Base-by-base conservation (phyloP, 2,797 vertebrate species). In the Pterois miles region DNA sequence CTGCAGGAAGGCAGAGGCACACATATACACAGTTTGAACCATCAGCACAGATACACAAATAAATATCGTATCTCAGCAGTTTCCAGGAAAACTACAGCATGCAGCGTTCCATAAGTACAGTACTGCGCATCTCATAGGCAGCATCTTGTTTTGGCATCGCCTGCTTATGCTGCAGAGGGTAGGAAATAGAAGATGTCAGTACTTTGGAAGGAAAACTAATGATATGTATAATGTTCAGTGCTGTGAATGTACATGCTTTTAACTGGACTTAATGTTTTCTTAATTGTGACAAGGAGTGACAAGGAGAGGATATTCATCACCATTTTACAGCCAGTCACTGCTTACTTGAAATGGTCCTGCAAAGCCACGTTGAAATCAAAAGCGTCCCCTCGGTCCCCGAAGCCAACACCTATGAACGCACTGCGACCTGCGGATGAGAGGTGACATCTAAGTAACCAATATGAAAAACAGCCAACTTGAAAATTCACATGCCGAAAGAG, bases 321-420 rank as follows among this genome's bases (percentile, higher is more conserved):
- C 14, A 23, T 36, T 11, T 52, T 3, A 31, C 1, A 8, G 14
- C 1, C 4, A 4, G 4, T 43, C 31, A 4, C 38, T 71, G 92
- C 96, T 96, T 92, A 98, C 98, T 98, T 98, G 94, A 99, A 99
- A 85, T 99, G 98, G 91, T 99, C 98, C 92, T 99, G 98, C 84
- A 99, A 91, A 76, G 97, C 91, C 72, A 99, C 98, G 13, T 98
- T 99, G 88, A 99, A 99, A 89, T 99, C 98, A 76, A 99, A 99
- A 25, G 98, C 95, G 67, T 99, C 98, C 4, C 98, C 98, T 78
- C 98, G 91, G 91, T 99, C 98, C 6, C 94, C 94, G 67, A 99
- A 99, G 66, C 98, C 98, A 48, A 99, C 96, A 54, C 98, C 98
- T 74, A 99, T 98, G 89, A 99, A 98, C 20, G 97, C 98, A 33